Evolutionary conservation across 2,888 invertebrate genomes (phyloP).

Genomic region (Ormyrus rosae): DNA sequence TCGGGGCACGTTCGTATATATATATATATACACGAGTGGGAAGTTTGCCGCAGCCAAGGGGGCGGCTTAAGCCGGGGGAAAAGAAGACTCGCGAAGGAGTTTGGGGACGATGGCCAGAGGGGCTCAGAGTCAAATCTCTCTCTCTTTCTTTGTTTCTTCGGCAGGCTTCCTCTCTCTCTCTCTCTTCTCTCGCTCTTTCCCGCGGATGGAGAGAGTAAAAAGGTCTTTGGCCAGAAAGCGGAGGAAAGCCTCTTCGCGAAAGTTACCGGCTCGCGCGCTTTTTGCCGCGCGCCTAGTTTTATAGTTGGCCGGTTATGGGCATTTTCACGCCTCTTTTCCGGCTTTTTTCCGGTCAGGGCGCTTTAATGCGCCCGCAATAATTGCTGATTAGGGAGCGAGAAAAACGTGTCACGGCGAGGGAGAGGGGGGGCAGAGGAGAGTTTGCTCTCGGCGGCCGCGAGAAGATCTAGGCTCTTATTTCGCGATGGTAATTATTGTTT

Average conservation of each 20-base stretch:
- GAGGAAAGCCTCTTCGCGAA: too few species aligned
- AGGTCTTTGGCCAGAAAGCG: too few species aligned
- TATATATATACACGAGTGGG: too few species aligned
- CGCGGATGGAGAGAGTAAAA: too few species aligned
- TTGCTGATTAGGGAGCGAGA: slow-evolving; percentile 10
- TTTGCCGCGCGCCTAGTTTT: slow-evolving; percentile 1
- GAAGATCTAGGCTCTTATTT: too few species aligned
- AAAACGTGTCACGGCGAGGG: slow-evolving; percentile 1
- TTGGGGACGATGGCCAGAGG: slow-evolving; percentile 16
- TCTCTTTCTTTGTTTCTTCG: slow-evolving; percentile 1
- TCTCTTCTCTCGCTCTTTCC: background rate
- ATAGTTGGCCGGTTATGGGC: slow-evolving; percentile 39
- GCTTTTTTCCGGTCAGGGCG: slow-evolving; percentile 3
- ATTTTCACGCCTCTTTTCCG: slow-evolving; percentile 32
- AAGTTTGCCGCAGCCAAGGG: too few species aligned
- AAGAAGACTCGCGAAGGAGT: slow-evolving; percentile 30
- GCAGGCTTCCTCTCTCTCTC: background rate
- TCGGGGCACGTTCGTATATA: slow-evolving; percentile 2
- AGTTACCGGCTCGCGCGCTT: background rate
- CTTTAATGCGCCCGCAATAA: slow-evolving; percentile 17
- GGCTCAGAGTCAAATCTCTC: slow-evolving; percentile 39
- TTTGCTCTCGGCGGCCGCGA: too few species aligned
- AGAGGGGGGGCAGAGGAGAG: background rate
- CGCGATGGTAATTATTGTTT: too few species aligned
- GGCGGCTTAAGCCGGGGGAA: slow-evolving; percentile 11